Percentiles rank a stretch among this genome's conserved stretches.
phyloP scores from a whole-genome alignment of 2,888 invertebrate species.

The Melinopterus prodromus region DNA sequence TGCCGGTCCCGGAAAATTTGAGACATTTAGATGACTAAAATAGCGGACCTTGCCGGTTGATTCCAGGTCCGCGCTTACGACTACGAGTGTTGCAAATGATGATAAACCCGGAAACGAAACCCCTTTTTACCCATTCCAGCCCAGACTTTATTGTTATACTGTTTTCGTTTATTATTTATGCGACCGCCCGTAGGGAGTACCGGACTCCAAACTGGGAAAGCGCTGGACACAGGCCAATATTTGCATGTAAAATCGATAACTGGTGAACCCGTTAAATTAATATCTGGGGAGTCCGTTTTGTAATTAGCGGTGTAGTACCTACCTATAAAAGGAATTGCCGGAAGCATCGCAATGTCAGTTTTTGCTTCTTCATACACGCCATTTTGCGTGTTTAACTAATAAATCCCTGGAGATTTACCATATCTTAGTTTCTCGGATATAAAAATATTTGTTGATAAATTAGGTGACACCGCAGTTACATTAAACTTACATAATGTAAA shows the following conservation, averaged over 20 bases:
- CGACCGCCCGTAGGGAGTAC: neutral
- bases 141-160: neutral
- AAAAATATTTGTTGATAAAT: no score
- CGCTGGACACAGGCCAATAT: neutral
- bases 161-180: slow-evolving; percentile 4
- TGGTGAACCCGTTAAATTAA: neutral
- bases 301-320: neutral
- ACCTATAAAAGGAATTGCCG: neutral
- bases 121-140: neutral
- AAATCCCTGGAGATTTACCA: neutral
- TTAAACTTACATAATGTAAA: no score
- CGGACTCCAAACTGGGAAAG: neutral
- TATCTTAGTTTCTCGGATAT: no score
- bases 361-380: neutral
- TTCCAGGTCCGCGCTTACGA: no score
- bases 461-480: no score
- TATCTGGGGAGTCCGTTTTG: neutral
- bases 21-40: no score
- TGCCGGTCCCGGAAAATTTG: no score
- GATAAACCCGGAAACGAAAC: neutral
- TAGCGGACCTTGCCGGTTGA: no score
- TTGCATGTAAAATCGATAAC: neutral
- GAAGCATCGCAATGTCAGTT: neutral
- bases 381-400: neutral
- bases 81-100: neutral